These are phyloP conservation scores for Temnopleurus reevesii DNA, from an alignment of 53 echinoderm and acorn worm genomes.

Conservation along the genomic window DNA sequence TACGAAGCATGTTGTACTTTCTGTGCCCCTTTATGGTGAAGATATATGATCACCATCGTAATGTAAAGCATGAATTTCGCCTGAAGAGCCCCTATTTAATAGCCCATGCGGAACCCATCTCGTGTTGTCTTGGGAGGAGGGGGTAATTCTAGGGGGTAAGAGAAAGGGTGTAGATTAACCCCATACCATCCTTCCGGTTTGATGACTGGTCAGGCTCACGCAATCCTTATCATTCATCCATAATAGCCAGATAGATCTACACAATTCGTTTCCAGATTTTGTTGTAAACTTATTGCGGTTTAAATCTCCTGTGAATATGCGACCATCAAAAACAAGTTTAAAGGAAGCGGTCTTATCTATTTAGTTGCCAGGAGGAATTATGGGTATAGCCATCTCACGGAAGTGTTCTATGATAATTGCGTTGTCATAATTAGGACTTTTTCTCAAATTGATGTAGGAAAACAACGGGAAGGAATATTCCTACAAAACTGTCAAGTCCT, in stretches of 20 bases:
- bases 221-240: background rate
- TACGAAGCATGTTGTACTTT: background rate
- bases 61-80: background rate
- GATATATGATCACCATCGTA: too few relatives aligned
- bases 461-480: too few relatives aligned
- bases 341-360: background rate
- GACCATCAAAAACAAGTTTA: background rate
- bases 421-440: background rate
- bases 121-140: background rate
- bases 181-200: constrained; percentile 15
- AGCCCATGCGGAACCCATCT: background rate
- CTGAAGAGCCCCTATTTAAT: background rate
- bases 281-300: background rate
- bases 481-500: too few relatives aligned
- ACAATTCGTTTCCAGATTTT: background rate
- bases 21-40: background rate
- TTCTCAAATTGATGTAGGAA: too few relatives aligned
- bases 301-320: background rate
- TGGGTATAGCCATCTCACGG: background rate
- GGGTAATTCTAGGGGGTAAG: background rate
- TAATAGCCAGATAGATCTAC: too few relatives aligned
- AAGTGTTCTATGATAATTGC: background rate
- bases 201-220: constrained; percentile 1
- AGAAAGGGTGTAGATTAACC: background rate
- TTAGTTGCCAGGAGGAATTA: background rate